phyloP scores from a whole-genome alignment of 2,888 invertebrate genomes.

The Drosophila affinis region DNA sequence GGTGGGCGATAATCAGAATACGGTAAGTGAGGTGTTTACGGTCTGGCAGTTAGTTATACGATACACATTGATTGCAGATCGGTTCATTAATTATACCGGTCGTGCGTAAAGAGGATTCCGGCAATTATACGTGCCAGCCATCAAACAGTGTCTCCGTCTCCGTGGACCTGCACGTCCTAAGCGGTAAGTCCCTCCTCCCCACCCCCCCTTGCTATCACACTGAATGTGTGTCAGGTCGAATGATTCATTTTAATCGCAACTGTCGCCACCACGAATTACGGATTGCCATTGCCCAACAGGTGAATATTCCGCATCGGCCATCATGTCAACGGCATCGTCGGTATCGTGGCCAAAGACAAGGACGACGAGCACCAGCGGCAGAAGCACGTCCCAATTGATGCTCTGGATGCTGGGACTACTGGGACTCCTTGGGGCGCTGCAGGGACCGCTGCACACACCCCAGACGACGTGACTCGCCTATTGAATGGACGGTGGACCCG shows the following conservation, averaged over 20 bases:
- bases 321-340: conserved; percentile 81
- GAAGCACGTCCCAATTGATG: conserved; percentile 61
- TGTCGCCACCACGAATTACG: conserved; percentile 49
- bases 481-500: conserved; percentile 48
- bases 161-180: conserved; percentile 94
- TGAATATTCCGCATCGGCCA: conserved; percentile 84
- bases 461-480: conserved; percentile 72
- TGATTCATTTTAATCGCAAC: conserved; percentile 77
- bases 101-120: conserved; percentile 83
- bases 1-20: conserved; percentile 82
- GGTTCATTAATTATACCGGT: conserved; percentile 84
- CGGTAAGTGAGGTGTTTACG: conserved; percentile 71
- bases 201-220: conserved; percentile 14
- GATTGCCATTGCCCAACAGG: conserved; percentile 74
- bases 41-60: conserved; percentile 12
- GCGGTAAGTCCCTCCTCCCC: conserved; percentile 86
- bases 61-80: conserved; percentile 78
- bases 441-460: conserved; percentile 48
- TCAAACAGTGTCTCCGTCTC: conserved; percentile 95
- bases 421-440: conserved; percentile 26
- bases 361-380: conserved; percentile 16
- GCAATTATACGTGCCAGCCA: conserved; percentile 97
- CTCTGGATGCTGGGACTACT: conserved; percentile 55
- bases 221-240: conserved; percentile 63
- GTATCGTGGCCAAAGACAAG: conserved; percentile 48